phyloP scores from a whole-genome alignment of 1,140 invertebrate species.

The Drosophila paulistorum region DNA sequence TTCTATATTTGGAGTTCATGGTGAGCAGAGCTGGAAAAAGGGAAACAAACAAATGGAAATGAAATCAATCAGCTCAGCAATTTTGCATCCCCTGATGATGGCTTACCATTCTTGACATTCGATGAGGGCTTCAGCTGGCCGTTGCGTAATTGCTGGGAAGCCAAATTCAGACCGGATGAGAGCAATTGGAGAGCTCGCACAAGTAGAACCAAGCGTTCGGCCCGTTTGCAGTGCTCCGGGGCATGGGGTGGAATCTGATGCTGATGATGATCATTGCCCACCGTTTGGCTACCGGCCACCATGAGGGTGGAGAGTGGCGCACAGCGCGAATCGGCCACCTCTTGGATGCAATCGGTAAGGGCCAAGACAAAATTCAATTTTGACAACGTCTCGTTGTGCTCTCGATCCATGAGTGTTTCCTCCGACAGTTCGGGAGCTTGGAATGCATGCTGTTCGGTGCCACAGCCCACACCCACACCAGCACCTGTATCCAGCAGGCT shows the following conservation, averaged over 20 bases:
- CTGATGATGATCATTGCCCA: slow-evolving; percentile 46
- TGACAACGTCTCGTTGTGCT: slow-evolving; percentile 96
- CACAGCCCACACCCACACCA: slow-evolving; percentile 26
- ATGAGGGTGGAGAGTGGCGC: slow-evolving; percentile 88
- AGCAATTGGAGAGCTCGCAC: slow-evolving; percentile 95
- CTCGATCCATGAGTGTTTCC: slow-evolving; percentile 96
- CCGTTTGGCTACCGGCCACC: slow-evolving; percentile 70
- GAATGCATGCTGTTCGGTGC: slow-evolving; percentile 88
- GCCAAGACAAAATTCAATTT: slow-evolving; percentile 97
- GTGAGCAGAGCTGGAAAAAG: slow-evolving; percentile 89
- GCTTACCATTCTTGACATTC: slow-evolving; percentile 93
- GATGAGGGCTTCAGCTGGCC: slow-evolving; percentile 94
- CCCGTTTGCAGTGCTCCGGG: slow-evolving; percentile 85
- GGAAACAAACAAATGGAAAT: too few relatives aligned
- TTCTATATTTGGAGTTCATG: slow-evolving; percentile 95
- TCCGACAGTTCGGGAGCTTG: slow-evolving; percentile 95
- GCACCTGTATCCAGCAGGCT: slow-evolving; percentile 84
- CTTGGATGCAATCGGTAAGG: slow-evolving; percentile 94
- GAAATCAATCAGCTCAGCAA: too few relatives aligned
- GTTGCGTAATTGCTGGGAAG: slow-evolving; percentile 92
- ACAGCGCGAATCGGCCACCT: slow-evolving; percentile 90
- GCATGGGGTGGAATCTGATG: slow-evolving; percentile 83
- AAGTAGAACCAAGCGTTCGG: slow-evolving; percentile 96
- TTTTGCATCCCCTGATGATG: neutral
- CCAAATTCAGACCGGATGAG: slow-evolving; percentile 94